Evolutionary conservation across 2,888 invertebrate species (phyloP).

Genomic region (Busseola fusca): DNA sequence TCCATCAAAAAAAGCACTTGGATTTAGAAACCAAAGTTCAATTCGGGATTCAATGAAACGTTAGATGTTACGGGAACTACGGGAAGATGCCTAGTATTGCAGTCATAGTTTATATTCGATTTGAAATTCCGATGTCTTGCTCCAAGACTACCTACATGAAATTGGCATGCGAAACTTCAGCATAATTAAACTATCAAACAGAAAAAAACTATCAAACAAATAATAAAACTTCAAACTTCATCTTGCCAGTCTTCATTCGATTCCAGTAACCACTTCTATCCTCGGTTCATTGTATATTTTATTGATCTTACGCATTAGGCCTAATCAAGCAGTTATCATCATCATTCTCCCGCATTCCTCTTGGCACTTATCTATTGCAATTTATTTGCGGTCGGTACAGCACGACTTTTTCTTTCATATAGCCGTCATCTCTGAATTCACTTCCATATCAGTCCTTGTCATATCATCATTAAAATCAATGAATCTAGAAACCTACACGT

Average conservation of each 20-base stretch:
- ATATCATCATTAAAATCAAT: conserved; percentile 7
- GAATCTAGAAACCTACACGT: background rate
- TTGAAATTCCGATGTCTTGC: conserved; percentile 9
- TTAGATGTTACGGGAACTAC: conserved; percentile 1
- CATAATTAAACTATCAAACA: too few species aligned
- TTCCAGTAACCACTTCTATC: too few species aligned
- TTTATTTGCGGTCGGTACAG: background rate
- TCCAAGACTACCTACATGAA: background rate
- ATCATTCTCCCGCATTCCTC: too few species aligned
- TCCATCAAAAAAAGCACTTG: conserved; percentile 8
- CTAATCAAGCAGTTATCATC: background rate
- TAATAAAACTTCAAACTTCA: too few species aligned
- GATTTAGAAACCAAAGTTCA: conserved; percentile 1
- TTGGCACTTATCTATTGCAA: background rate
- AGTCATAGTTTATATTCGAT: conserved; percentile 8
- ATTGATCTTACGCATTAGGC: background rate
- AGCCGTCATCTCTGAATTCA: background rate
- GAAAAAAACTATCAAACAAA: too few species aligned
- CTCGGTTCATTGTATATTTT: background rate
- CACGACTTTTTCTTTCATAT: too few species aligned
- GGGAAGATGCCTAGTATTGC: conserved; percentile 2
- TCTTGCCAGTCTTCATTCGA: background rate
- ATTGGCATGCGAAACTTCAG: background rate
- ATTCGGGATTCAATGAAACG: background rate
- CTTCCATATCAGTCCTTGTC: background rate